Evolutionary conservation across 2,888 invertebrate genomes (phyloP).

Genomic region (Aspidiotus rigidus): DNA sequence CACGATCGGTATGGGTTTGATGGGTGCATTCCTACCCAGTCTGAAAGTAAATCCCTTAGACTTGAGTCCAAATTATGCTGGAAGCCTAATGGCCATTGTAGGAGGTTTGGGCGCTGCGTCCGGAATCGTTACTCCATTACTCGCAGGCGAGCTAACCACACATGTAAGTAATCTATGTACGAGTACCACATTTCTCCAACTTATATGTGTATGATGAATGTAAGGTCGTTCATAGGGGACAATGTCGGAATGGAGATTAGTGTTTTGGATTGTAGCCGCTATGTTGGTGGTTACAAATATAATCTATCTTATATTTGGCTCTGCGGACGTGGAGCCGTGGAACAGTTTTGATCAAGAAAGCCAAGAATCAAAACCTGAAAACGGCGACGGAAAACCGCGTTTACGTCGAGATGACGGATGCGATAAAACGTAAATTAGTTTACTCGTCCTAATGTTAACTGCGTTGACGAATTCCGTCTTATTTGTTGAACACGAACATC

Average conservation of each 20-base stretch:
- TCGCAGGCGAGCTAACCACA: conserved; percentile 52
- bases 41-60: conserved; percentile 61
- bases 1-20: conserved; percentile 58
- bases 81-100: conserved; percentile 54
- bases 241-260: conserved; percentile 61
- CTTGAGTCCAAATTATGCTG: conserved; percentile 58
- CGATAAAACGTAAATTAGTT: too few relatives aligned
- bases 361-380: too few relatives aligned
- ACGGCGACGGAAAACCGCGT: too few relatives aligned
- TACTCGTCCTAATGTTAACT: too few relatives aligned
- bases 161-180: conserved; percentile 42
- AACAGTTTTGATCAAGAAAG: conserved; percentile 41
- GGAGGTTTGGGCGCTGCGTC: conserved; percentile 55
- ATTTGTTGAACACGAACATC: too few relatives aligned
- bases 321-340: conserved; percentile 68
- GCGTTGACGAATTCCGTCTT: too few relatives aligned
- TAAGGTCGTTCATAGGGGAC: conserved; percentile 37
- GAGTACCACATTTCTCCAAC: neutral
- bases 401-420: too few relatives aligned
- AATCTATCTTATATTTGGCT: conserved; percentile 60
- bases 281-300: conserved; percentile 60
- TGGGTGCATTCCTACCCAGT: conserved; percentile 61
- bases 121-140: conserved; percentile 54
- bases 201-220: neutral
- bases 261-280: conserved; percentile 71